These are phyloP conservation scores for Chymomyza caudatula DNA, from an alignment of 2,888 invertebrate species.

Conservation along the genomic window DNA sequence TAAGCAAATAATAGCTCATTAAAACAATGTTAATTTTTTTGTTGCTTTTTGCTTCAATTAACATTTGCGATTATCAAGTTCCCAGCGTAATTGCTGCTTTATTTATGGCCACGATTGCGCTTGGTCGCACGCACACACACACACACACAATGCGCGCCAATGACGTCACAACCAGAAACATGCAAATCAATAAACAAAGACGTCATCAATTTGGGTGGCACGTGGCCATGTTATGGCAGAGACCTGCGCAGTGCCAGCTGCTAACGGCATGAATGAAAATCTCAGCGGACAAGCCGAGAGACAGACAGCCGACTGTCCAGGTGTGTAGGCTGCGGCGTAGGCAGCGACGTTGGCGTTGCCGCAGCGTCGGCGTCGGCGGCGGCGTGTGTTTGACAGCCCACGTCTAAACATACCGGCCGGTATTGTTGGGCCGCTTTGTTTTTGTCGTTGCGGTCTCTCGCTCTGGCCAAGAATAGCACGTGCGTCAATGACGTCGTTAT, in stretches of 20 bases:
- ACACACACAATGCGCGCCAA: neutral
- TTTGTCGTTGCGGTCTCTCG: slow-evolving; percentile 1
- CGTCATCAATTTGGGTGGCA: slow-evolving; percentile 62
- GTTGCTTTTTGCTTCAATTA: slow-evolving; percentile 12
- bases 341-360: slow-evolving; percentile 5
- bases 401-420: slow-evolving; percentile 38
- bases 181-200: slow-evolving; percentile 63
- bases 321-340: slow-evolving; percentile 27
- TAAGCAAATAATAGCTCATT: slow-evolving; percentile 4
- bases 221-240: slow-evolving; percentile 20
- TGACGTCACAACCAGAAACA: neutral
- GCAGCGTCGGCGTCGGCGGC: slow-evolving; percentile 10
- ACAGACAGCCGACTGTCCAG: slow-evolving; percentile 13
- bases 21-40: neutral
- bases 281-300: slow-evolving; percentile 13
- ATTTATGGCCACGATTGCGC: slow-evolving; percentile 46
- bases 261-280: slow-evolving; percentile 38
- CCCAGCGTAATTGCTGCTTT: slow-evolving; percentile 48
- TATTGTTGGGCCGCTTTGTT: neutral
- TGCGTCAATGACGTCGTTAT: slow-evolving; percentile 62
- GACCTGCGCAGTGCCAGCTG: slow-evolving; percentile 4
- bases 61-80: slow-evolving; percentile 39
- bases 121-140: neutral
- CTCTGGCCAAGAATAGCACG: slow-evolving; percentile 33
- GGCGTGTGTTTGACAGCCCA: slow-evolving; percentile 4